Percentiles rank a stretch among this genome's conserved stretches.
These are phyloP conservation scores for Lamellibrachia satsuma DNA, from an alignment of 2,888 invertebrate genomes.

Conservation along the genomic window DNA sequence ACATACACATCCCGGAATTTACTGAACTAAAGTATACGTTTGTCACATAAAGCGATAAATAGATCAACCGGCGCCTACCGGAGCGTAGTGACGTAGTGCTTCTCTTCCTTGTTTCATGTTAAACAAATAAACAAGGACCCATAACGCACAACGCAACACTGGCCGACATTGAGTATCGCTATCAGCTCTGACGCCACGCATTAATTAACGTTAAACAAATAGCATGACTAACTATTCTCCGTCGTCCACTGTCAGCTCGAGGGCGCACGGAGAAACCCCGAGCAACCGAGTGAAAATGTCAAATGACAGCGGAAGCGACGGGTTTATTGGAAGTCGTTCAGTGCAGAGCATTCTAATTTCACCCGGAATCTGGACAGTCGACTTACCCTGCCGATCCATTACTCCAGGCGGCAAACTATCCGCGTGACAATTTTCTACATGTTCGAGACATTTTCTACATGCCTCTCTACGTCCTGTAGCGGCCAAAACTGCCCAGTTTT, in stretches of 20 bases:
- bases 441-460: constrained; percentile 12
- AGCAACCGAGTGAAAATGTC: background rate
- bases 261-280: background rate
- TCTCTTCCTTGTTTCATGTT: background rate
- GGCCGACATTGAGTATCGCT: background rate
- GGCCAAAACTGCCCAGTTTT: constrained; percentile 17
- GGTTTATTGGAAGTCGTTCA: background rate
- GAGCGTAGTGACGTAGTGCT: background rate
- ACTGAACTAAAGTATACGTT: background rate
- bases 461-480: background rate
- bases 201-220: background rate
- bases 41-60: background rate
- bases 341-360: constrained; percentile 13
- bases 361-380: background rate
- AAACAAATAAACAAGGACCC: background rate
- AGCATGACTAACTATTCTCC: background rate
- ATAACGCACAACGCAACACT: background rate
- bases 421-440: background rate
- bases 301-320: background rate
- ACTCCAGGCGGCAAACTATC: background rate
- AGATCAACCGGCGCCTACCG: background rate
- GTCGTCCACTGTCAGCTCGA: constrained; percentile 4
- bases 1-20: background rate
- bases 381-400: constrained; percentile 12
- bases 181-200: background rate